Base-by-base conservation (phyloP, 1,140 invertebrate species). In the Araneus ventricosus region DNA sequence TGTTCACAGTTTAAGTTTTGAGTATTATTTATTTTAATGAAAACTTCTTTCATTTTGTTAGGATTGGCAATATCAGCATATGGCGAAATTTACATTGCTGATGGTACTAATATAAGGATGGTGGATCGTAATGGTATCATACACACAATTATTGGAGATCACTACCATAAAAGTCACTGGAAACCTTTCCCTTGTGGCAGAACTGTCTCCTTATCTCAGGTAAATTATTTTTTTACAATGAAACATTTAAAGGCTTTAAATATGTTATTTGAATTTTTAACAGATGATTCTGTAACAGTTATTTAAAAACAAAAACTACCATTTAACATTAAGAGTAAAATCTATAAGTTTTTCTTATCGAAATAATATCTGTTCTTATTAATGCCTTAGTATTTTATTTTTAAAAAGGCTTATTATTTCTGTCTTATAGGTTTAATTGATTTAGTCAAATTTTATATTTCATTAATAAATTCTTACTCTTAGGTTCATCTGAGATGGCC, bases 401-500 rank as follows among this genome's bases (percentile, higher is more conserved):
- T 45, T 52, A 14, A 52, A 52, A 52, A 14, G 14, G 10, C 10
- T 52, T 2, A 52, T 52, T 52, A 14, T 52, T 52, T 14, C 10
- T 0, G 1, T 52, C 3, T 52, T 52, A 52, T 52, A 52, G 10
- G 10, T 52, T 14, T 52, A 52, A 52, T 14, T 0, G 45, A 14
- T 52, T 52, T 14, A 52, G 45, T 52, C 17, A 14, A 52, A 52
- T 52, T n/a, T n/a, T n/a, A n/a, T n/a, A 2, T 22, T 59, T 17
- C 63, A 67, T 30, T 10, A n/a, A 67, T 27, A 30, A 67, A 30
- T 67, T 52, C n/a, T 52, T 52, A 17, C n/a, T 27, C 2, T 17
- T 91, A 95, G 96, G 97, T 98, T 1, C 98, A 98, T 95, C 95
- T 99, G 17, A 98, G 99, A 95, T 99, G 99, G 99, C 99, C 99